phyloP scores from a whole-genome alignment of 2,797 vertebrate genomes.

The Xiphorhynchus erythropygius region DNA sequence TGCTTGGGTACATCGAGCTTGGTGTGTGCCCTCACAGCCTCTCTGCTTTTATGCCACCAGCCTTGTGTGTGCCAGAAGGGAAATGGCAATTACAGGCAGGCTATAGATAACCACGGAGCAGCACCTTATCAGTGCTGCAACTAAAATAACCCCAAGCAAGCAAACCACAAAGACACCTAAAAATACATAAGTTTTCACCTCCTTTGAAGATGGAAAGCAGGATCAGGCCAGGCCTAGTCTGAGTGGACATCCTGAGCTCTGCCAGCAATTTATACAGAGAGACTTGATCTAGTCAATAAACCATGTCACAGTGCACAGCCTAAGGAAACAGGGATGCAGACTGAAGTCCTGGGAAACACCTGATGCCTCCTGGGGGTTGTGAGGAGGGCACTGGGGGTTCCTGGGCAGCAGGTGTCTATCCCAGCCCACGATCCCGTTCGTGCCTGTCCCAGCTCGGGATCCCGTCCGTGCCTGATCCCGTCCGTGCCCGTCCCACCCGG shows the following conservation, averaged over 20 bases:
- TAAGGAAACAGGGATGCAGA: neutral
- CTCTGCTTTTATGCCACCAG: neutral
- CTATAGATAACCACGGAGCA: neutral
- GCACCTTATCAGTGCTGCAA: neutral
- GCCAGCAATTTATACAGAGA: neutral
- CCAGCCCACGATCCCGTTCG: too few relatives aligned
- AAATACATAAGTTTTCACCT: neutral
- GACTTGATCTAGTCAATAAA: rapidly evolving
- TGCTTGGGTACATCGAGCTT: rapidly evolving
- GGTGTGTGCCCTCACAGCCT: neutral
- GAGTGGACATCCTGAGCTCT: neutral
- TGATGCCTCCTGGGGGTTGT: rapidly evolving
- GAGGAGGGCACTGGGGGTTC: neutral
- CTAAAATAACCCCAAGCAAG: neutral
- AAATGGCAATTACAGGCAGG: neutral
- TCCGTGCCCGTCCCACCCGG: too few relatives aligned
- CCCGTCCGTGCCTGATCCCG: too few relatives aligned
- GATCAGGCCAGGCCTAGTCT: neutral
- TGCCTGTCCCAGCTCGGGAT: too few relatives aligned
- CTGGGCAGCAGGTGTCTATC: neutral
- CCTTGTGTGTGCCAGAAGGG: neutral
- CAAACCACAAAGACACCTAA: neutral
- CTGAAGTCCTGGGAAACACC: neutral
- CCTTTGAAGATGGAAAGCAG: neutral
- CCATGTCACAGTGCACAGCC: rapidly evolving